Evolutionary conservation across 2,113 vertebrate genomes (phyloP), one percentile per base, ranked within the genome.

Genomic region (Oncorhynchus clarkii): DNA sequence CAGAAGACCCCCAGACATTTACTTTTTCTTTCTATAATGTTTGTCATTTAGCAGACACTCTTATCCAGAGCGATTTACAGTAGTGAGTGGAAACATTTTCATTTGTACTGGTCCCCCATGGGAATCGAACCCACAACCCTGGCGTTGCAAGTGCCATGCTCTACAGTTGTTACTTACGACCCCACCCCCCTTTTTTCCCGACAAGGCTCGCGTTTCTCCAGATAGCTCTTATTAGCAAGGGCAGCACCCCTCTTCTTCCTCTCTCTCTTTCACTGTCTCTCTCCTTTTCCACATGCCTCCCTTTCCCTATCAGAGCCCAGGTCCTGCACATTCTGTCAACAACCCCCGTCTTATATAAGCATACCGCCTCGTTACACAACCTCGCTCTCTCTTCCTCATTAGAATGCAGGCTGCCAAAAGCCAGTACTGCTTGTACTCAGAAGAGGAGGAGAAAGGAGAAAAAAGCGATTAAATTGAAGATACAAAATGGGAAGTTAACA

Each of bases 331-430:
- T 60, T 70, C 68, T 49, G 68, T 70, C 71, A 60, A 60, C 64
- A 67, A 75, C 24, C 73, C 72, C 24, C 86, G 75, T 83, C 87
- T 91, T 91, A 90, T 86, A 81, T 91, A 91, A 91, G 14, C 79
- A n/a, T 18, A 54, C 51, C 51, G 51, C 51, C 72, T 67, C 20
- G 89, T 91, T 90, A 90, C 88, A 86, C 86, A 91, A 90, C 14
- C 34, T 70, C 24, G 74, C 51, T 22, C 67, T 71, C 39, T 70
- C 71, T 73, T 70, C 77, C 84, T 89, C 83, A 90, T 90, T 92
- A 90, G 86, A 83, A 90, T 88, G 86, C 86, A 88, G 86, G 68
- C 86, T 75, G 86, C 79, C 85, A 84, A 90, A 81, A 86, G 81
- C 82, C 80, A 78, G 16, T 54, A 54, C 60, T 26, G 74, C 78